Evolutionary conservation across 2,797 vertebrate species (phyloP).

Genomic region (Otolemur crassicaudatus): DNA sequence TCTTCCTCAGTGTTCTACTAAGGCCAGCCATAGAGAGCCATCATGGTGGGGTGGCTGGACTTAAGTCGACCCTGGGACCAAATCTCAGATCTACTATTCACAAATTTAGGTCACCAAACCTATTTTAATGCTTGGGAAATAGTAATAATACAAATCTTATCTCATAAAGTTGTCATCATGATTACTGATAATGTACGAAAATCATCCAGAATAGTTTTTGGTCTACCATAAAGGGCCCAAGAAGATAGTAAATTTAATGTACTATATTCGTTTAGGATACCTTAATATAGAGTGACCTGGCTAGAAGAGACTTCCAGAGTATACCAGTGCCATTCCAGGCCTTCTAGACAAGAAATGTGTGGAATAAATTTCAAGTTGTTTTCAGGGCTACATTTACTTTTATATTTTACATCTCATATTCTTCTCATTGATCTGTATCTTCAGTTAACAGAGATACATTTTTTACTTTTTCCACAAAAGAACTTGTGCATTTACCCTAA

Average conservation of each 20-base stretch:
- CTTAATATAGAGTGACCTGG: neutral
- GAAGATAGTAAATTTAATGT: slow-evolving; percentile 16
- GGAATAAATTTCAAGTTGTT: neutral
- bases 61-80: neutral
- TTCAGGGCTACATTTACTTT: slow-evolving; percentile 3
- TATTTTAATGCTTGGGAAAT: slow-evolving; percentile 32
- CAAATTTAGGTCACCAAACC: neutral
- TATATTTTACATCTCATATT: neutral
- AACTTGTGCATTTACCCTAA: neutral
- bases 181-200: slow-evolving; percentile 1
- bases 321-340: neutral
- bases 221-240: neutral
- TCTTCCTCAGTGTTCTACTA: neutral
- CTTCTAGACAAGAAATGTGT: neutral
- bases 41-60: neutral
- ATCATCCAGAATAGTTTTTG: neutral
- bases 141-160: neutral
- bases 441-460: neutral
- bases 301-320: neutral
- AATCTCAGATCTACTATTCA: neutral
- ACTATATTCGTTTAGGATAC: neutral
- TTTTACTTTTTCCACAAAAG: neutral
- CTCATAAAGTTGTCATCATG: neutral
- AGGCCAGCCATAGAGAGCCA: neutral
- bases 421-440: neutral